Evolutionary conservation across 2,888 invertebrate genomes (phyloP).

Genomic region (Calliphora vomitoria): DNA sequence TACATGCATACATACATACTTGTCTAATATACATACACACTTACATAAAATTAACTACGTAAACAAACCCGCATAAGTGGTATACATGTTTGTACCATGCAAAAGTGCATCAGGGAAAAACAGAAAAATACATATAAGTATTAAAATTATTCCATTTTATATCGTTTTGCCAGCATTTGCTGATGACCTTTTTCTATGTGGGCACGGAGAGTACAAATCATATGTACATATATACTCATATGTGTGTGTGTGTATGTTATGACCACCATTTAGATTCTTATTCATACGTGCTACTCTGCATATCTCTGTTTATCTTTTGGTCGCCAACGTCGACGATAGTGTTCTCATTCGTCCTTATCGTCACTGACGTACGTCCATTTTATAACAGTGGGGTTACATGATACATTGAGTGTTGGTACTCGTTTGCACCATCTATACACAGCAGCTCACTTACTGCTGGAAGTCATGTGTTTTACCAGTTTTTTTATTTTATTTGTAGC

Average conservation of each 20-base stretch:
- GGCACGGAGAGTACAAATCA: background rate
- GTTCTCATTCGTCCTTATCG: slow-evolving; percentile 11
- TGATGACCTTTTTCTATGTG: slow-evolving; percentile 13
- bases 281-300: background rate
- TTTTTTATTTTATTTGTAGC: background rate
- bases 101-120: slow-evolving; percentile 29
- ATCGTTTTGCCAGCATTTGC: slow-evolving; percentile 27
- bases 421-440: background rate
- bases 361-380: slow-evolving; percentile 14
- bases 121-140: background rate
- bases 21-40: background rate
- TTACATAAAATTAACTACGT: background rate
- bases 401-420: background rate
- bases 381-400: background rate
- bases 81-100: slow-evolving; percentile 18
- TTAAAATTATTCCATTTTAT: slow-evolving; percentile 27
- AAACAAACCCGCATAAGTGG: slow-evolving; percentile 13
- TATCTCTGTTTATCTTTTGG: slow-evolving; percentile 28
- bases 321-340: slow-evolving; percentile 2
- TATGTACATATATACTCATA: background rate
- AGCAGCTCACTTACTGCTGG: slow-evolving; percentile 12
- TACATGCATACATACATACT: background rate
- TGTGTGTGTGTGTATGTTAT: slow-evolving; percentile 1
- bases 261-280: slow-evolving; percentile 20
- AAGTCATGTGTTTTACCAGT: slow-evolving; percentile 17